phyloP scores from a whole-genome alignment of 2,113 vertebrate genomes.

The Saguinus midas region DNA sequence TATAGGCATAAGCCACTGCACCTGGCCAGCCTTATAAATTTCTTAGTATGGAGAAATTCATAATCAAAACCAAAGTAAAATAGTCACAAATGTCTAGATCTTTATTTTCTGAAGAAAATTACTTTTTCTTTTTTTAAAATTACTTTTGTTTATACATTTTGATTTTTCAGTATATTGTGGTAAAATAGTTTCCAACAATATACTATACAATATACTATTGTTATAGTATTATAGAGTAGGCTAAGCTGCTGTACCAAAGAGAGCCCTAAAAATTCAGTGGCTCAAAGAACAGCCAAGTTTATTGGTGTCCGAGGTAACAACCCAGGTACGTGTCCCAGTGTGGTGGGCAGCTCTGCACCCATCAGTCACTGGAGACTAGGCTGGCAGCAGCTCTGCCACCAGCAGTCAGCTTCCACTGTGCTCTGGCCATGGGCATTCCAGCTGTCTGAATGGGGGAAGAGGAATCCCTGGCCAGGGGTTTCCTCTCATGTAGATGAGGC shows the following conservation, averaged over 20 bases:
- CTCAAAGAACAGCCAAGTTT: background rate
- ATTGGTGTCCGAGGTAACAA: background rate
- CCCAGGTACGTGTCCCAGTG: background rate
- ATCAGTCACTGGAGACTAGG: background rate
- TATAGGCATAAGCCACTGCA: no score
- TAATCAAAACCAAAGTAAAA: background rate
- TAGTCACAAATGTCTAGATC: background rate
- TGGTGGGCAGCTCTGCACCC: background rate
- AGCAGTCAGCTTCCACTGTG: background rate
- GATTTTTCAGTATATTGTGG: background rate
- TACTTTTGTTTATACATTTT: background rate
- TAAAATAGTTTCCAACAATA: background rate
- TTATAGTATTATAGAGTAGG: background rate
- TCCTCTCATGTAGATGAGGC: background rate
- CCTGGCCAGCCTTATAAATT: background rate
- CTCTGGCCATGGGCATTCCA: background rate
- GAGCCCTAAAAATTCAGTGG: background rate
- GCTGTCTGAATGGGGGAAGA: background rate
- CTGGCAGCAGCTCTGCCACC: background rate
- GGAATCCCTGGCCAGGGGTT: background rate
- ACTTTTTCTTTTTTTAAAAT: background rate
- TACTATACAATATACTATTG: no score
- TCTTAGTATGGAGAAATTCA: constrained; percentile 15
- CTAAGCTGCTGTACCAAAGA: background rate
- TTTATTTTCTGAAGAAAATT: constrained; percentile 39